Conservation (phyloP, 2,797 vertebrate species). For the Neostethus bicornis region DNA sequence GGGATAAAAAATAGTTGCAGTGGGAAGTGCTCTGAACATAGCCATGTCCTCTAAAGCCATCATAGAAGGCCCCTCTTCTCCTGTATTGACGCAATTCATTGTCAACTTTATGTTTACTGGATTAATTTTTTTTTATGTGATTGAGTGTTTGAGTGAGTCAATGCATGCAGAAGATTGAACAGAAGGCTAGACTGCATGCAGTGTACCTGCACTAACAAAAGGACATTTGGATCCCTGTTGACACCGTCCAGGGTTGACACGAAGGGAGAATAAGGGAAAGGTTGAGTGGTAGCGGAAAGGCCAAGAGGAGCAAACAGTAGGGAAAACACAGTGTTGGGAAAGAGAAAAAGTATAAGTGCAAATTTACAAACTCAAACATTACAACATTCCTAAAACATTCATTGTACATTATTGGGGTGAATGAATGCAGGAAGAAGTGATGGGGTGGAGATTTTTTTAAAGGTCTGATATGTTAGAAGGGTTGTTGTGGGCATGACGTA, state of each 20-base stretch:
- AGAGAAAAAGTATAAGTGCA: conserved; percentile 40
- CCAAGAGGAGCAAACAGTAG: conserved; percentile 48
- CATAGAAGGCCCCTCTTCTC: conserved; percentile 93
- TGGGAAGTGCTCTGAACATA: conserved; percentile 91
- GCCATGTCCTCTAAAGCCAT: conserved; percentile 94
- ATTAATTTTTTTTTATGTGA: conserved; percentile 10
- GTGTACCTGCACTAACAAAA: conserved; percentile 86
- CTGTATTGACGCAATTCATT: conserved; percentile 68
- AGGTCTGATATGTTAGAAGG: conserved; percentile 14
- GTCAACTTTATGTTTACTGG: background rate
- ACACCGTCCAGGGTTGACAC: conserved; percentile 81
- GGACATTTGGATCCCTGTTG: conserved; percentile 81
- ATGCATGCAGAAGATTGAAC: conserved; percentile 54
- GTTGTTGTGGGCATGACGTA: conserved; percentile 1
- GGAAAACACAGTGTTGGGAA: conserved; percentile 69
- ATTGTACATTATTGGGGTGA: conserved; percentile 13
- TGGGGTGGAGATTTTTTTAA: conserved; percentile 13
- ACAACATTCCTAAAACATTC: conserved; percentile 8
- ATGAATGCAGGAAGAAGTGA: conserved; percentile 26
- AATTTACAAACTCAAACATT: conserved; percentile 19
- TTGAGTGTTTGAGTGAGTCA: conserved; percentile 28
- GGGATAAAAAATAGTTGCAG: conserved; percentile 91
- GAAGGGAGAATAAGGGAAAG: conserved; percentile 81
- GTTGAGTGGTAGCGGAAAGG: conserved; percentile 77
- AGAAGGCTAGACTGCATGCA: conserved; percentile 78